Conservation (phyloP, 2,113 vertebrate genomes). For the Actenoides hombroni region DNA sequence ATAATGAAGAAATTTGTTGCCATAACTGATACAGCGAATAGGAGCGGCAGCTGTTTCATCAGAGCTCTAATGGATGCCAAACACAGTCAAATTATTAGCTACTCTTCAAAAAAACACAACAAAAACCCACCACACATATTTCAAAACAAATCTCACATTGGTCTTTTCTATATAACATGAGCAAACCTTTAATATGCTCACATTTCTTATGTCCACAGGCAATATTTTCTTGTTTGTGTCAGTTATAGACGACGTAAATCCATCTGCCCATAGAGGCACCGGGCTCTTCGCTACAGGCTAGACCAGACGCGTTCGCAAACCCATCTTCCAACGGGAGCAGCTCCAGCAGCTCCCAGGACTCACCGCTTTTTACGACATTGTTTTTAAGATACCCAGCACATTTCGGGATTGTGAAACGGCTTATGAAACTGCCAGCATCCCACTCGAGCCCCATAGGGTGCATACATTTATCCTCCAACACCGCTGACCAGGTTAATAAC, state of each 20-base stretch:
- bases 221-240: not conserved
- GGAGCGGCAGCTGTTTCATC: conserved; percentile 69
- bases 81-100: conserved; percentile 37
- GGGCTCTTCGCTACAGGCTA: not conserved
- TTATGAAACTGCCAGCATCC: conserved; percentile 12
- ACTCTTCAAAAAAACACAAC: not conserved
- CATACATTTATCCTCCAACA: not conserved
- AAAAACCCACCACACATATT: not conserved
- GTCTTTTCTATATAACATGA: not conserved
- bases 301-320: not conserved
- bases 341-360: not conserved
- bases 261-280: not conserved
- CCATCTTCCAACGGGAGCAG: not conserved
- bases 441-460: not conserved
- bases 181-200: not conserved
- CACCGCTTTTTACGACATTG: not conserved
- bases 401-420: not conserved
- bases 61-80: conserved; percentile 46
- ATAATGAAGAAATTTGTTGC: conserved; percentile 69
- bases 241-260: not conserved
- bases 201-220: not conserved
- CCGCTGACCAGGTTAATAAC: conserved; percentile 9
- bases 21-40: conserved; percentile 64
- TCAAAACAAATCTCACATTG: conserved; percentile 40
- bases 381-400: conserved; percentile 37